Evolutionary conservation across 1,140 invertebrate species (phyloP), one percentile per base, ranked within the genome.

Genomic region (Platyura marginata): DNA sequence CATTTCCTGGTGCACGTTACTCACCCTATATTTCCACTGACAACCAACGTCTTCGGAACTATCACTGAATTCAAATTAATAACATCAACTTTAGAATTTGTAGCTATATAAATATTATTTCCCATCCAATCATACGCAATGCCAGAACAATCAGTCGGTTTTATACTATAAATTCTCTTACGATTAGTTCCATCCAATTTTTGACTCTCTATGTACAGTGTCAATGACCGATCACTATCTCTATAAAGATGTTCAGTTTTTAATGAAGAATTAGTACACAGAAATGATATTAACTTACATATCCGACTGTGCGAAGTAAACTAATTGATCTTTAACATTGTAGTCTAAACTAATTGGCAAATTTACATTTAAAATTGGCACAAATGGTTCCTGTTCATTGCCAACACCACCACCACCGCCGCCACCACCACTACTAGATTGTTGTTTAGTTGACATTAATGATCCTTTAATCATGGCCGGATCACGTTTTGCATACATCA

Each of bases 81-180:
- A 6, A 58, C 56, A 35, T 49, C 49, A 22, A 65, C 48, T 40
- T 41, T 53, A 20, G 51, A 42, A 16, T 48, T 44, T 5, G 43
- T 81, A 35, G 79, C 77, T 81, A 82, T 91, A 64, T 87, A 92
- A 22, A 91, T 51, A 57, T 88, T 86, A 23, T 74, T 65, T 35
- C 74, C 72, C 53, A 84, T 71, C 79, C 79, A 85, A 60, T 90
- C 85, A 29, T 85, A 68, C 33, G 32, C 81, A 20, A 38, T 38
- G 16, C 36, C 76, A 62, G 77, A 71, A 62, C 74, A 76, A 50
- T 67, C 74, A 48, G 68, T 74, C 25, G 46, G 52, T 36, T 18
- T 72, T 15, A 73, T 68, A 1, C 65, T 68, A 2, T 82, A 63
- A 41, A 82, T 68, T 13, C 73, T 65, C 44, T 67, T 68, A 18